Base-by-base conservation (phyloP, 2,888 invertebrate species). In the Gari tellinella region DNA sequence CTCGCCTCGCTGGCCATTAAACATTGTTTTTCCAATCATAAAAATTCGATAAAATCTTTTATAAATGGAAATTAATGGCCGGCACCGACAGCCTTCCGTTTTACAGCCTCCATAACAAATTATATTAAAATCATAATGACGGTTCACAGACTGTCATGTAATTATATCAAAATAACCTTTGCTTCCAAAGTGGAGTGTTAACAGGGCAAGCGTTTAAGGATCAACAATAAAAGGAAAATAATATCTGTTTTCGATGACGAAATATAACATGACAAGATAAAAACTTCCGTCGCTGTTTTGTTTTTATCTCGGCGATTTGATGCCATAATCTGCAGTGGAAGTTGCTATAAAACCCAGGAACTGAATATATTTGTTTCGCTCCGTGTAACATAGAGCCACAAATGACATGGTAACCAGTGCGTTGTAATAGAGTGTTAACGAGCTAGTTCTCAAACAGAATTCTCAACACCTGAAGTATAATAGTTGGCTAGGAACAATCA, bases 1-100 rank as follows among this genome's bases (percentile, higher is more conserved):
- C 31, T 31, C 4, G 43, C 43, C 19, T 43, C 43, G 4, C 7
- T 14, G 43, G 10, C 31, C 31, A 31, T 31, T 31, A 31, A 31
- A 31, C 51, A 25, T 26, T 51, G 51, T 51, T 31, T 51, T 51
- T 51, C 31, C 31, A 41, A 65, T 65, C 56, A 65, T 65, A 57
- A 65, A 65, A 65, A 49, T 57, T 57, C 60, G 70, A 70, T 70
- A 60, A 53, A 55, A 70, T 64, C 70, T 40, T 41, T 53, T 31
- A 46, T 61, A 72, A 72, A 72, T 72, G 65, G 72, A 61, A 66
- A 66, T 62, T 60, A 72, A 72, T 72, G 72, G 72, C 25, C 25
- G 45, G 61, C 65, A 56, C 46, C 40, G 48, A 49, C 55, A 40
- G 46, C 21, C 21, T 72, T 72, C 72, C 72, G 72, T 65, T 56